Base-by-base conservation (phyloP, 2,113 vertebrate genomes). In the Cranoglanis bouderius region DNA sequence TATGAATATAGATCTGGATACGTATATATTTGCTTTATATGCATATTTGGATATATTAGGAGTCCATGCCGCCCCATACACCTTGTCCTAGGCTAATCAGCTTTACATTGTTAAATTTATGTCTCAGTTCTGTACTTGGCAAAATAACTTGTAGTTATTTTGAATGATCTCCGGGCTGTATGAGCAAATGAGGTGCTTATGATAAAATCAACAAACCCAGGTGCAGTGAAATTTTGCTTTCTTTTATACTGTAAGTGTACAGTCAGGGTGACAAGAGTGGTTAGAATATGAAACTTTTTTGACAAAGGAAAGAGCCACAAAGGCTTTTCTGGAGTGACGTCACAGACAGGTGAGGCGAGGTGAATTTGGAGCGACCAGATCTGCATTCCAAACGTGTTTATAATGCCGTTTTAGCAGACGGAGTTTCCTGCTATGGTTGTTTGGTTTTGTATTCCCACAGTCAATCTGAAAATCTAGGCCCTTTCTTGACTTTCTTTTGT, bases 351-450 rank as follows among this genome's bases (percentile, higher is more conserved):
- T 40, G 26, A n/a, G 72, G 55, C 0, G 21, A 57, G 21, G 16
- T 32, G 53, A 75, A 61, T 24, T 70, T 43, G 85, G 53, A 57
- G 70, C 19, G 21, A 75, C 59, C 21, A 43, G 40, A 49, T 38
- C 67, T 75, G n/a, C 85, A 78, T 86, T 86, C 85, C 85, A 61
- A 0, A 46, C 72, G 21, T 59, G 85, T 77, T 46, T 86, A 61
- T n/a, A 2, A 75, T 86, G 14, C 85, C 3, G 3, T 16, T 32
- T 40, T 18, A 12, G 24, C 32, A 1, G 53, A 75, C 10, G 1
- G 3, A n/a, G 16, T 21, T n/a, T 57, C 65, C n/a, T 4, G 49
- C 32, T 86, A 59, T 14, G 26, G 21, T 55, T 63, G 38, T 49
- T 3, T 38, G 19, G 21, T 63, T 29, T 77, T 43, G 12, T 84